A percentile compares a stretch with the other conserved stretches of the same genome.
phyloP scores from a whole-genome alignment of 1,140 invertebrate genomes.

The Ylistrum balloti region DNA sequence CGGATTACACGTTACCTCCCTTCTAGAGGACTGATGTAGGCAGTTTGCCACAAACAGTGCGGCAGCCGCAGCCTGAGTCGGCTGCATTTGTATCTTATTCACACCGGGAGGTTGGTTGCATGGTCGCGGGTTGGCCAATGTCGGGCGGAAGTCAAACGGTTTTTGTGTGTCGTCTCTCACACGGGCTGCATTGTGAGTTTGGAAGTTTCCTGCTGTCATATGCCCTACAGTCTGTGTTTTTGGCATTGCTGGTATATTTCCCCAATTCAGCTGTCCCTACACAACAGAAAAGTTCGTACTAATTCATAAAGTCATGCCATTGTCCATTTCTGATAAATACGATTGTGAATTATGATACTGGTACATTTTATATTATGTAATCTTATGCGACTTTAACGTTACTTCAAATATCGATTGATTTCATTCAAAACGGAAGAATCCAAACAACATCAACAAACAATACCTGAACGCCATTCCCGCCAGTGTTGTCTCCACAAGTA shows the following conservation, averaged over 20 bases:
- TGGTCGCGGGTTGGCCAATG: background rate
- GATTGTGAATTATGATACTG: too few relatives aligned
- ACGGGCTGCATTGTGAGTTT: background rate
- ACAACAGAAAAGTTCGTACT: constrained; percentile 6
- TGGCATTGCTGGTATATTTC: background rate
- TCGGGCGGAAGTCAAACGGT: background rate
- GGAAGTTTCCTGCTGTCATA: background rate
- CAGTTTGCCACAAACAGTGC: background rate
- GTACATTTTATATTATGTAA: too few relatives aligned
- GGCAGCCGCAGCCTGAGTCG: background rate
- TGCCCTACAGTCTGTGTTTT: background rate
- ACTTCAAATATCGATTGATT: too few relatives aligned
- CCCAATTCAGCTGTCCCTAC: background rate
- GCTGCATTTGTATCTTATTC: background rate
- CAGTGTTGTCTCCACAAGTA: too few relatives aligned
- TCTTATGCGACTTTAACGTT: too few relatives aligned
- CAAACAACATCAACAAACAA: too few relatives aligned
- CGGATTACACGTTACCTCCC: background rate
- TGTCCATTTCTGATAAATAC: too few relatives aligned
- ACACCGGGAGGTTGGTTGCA: background rate
- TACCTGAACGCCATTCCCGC: background rate
- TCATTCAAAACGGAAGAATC: too few relatives aligned
- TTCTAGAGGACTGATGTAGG: background rate
- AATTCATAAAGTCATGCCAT: too few relatives aligned
- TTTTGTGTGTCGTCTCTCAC: background rate